Conservation (phyloP, 1,140 invertebrate species). For the Epicauta chinensis region DNA sequence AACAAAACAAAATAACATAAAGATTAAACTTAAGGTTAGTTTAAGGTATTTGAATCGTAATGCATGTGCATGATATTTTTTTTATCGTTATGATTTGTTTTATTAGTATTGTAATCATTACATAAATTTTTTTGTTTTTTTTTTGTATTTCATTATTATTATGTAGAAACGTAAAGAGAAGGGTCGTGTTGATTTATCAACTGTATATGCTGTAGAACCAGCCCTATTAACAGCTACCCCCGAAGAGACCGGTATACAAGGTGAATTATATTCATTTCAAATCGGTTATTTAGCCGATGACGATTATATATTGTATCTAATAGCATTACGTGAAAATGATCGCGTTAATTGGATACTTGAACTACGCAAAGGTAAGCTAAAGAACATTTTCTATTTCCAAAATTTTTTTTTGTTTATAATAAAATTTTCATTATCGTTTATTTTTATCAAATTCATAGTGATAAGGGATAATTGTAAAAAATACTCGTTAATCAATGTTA, state of each 20-base stretch:
- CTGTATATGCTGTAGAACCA: conserved; percentile 69
- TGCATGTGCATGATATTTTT: too few species aligned
- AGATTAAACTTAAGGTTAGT: too few species aligned
- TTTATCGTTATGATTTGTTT: too few species aligned
- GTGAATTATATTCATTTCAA: conserved; percentile 55
- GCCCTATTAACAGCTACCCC: conserved; percentile 44
- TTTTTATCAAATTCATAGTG: too few species aligned
- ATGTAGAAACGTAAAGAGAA: conserved; percentile 69
- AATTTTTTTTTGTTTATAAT: background rate
- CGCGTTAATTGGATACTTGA: conserved; percentile 70
- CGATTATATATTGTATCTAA: conserved; percentile 72
- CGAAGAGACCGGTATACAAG: conserved; percentile 35
- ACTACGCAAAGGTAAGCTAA: conserved; percentile 61
- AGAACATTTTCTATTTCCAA: background rate
- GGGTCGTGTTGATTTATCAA: conserved; percentile 65
- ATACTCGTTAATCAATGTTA: too few species aligned
- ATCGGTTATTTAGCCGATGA: conserved; percentile 66
- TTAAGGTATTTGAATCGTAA: too few species aligned
- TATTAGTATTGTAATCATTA: too few species aligned
- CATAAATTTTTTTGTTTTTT: too few species aligned
- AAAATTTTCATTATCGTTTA: too few species aligned
- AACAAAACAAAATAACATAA: too few species aligned
- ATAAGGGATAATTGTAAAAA: too few species aligned
- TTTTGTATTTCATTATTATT: conserved; percentile 23
- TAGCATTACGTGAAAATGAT: conserved; percentile 63